These are phyloP conservation scores for Sceloporus undulatus DNA, from an alignment of 2,113 vertebrate genomes.

Conservation along the genomic window DNA sequence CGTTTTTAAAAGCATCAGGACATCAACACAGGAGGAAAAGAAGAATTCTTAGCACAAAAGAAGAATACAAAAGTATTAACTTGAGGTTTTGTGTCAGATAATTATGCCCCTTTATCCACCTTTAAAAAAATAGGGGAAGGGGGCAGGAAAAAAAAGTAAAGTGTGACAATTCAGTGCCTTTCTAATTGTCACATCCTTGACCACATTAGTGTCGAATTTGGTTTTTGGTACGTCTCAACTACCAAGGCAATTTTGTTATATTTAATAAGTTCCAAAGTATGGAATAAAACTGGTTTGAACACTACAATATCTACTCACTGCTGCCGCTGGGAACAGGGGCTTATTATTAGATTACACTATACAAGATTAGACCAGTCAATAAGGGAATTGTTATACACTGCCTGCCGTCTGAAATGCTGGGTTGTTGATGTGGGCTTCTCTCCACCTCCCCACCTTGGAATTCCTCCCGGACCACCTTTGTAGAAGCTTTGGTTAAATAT, in stretches of 20 bases:
- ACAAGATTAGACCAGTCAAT: slow-evolving; percentile 81
- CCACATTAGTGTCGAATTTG: slow-evolving; percentile 64
- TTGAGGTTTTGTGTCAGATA: not conserved
- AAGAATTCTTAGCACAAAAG: not conserved
- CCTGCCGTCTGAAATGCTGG: slow-evolving; percentile 79
- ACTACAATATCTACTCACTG: slow-evolving; percentile 73
- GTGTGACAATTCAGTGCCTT: not conserved
- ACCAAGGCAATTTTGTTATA: slow-evolving; percentile 70
- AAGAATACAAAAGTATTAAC: not conserved
- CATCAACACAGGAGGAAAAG: not conserved
- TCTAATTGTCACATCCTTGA: slow-evolving; percentile 64
- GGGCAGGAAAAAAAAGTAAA: no score
- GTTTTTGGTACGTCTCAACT: slow-evolving; percentile 59
- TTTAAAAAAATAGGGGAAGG: no score
- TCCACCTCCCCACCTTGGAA: slow-evolving; percentile 48
- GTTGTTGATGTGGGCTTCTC: slow-evolving; percentile 53
- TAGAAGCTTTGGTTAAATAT: slow-evolving; percentile 76
- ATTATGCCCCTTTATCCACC: not conserved
- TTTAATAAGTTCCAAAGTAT: slow-evolving; percentile 70
- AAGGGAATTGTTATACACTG: slow-evolving; percentile 75
- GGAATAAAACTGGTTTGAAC: slow-evolving; percentile 72
- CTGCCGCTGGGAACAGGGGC: slow-evolving; percentile 75
- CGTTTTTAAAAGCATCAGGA: not conserved
- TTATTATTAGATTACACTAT: slow-evolving; percentile 83
- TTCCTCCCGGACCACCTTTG: slow-evolving; percentile 79